These are phyloP conservation scores for Philhelius pedissequus DNA, from an alignment of 2,888 invertebrate species.

Conservation along the genomic window DNA sequence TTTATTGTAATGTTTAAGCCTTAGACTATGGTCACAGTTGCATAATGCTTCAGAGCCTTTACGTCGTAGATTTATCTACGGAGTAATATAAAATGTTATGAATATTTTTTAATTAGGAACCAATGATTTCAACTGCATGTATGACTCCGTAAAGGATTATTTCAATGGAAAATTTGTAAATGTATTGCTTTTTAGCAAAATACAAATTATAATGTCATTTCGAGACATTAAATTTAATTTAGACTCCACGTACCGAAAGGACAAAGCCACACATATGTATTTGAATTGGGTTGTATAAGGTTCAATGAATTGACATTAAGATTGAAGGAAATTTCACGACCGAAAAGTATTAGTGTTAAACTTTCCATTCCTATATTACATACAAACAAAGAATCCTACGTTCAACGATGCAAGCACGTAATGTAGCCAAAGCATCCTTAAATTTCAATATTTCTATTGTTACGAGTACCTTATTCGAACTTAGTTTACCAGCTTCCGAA, in stretches of 20 bases:
- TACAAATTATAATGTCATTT: not conserved
- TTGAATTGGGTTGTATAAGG: not conserved
- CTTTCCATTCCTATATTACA: not conserved
- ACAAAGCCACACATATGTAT: not conserved
- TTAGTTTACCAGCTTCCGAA: not conserved
- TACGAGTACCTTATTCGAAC: not conserved
- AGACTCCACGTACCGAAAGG: not conserved
- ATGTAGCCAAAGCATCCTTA: not conserved
- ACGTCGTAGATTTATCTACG: too few species aligned
- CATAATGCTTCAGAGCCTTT: too few species aligned
- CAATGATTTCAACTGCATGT: not conserved
- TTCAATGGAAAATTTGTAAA: not conserved
- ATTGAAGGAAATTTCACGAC: not conserved
- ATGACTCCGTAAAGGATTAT: not conserved
- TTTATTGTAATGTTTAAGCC: too few species aligned
- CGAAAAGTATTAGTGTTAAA: not conserved
- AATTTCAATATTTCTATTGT: not conserved
- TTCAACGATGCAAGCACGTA: not conserved
- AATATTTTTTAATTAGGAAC: not conserved
- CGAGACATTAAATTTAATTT: not conserved
- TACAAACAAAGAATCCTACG: not conserved
- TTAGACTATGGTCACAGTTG: too few species aligned
- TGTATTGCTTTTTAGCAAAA: not conserved
- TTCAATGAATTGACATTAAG: not conserved
- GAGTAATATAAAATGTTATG: too few species aligned